Base-by-base conservation (phyloP, 2,797 vertebrate genomes). In the Calcarius lapponicus region DNA sequence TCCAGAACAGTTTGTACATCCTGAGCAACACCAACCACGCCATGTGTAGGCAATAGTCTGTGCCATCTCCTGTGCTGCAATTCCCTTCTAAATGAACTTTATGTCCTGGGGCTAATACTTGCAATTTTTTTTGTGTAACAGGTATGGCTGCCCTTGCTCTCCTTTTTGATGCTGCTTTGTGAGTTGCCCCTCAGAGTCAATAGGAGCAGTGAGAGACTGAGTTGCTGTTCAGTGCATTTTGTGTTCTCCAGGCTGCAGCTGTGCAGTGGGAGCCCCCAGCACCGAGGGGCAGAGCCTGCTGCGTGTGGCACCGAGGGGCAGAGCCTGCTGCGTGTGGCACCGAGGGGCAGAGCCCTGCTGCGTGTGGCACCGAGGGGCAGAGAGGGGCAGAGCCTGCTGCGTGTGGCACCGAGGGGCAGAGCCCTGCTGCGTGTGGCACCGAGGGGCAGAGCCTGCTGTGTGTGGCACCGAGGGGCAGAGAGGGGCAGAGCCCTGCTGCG, bases 111-210 rank as follows among this genome's bases (percentile, higher is more conserved):
- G n/a, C 61, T 51, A 24, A 26, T 34, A 3, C 57, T 47, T 34
- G 1, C 12, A 0, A 11, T 28, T 45, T 73, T 65, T 65, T 50
- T 8, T 34, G 4, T 2, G 0, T 22, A 1, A 45, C 50, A 10
- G 13, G 2, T 16, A 11, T 31, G 28, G 45, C 19, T 82, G 38
- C 31, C 70, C 50, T 58, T 47, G 14, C 43, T 45, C 15, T 61
- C 20, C 8, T 24, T 43, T 62, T 29, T 20, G 47, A 3, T 8
- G 36, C 3, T 40, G 36, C 34, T 38, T 74, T 71, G n/a, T 18
- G 45, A n/a, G 18, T 22, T 64, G 36, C 29, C 45, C 22, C 43
- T 18, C 25, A 60, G 61, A 38, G 61, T 43, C 56, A n/a, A 7
- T 2, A 7, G 18, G 21, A 86, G 48, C 34, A 29, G 47, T 26